phyloP scores from a whole-genome alignment of 2,113 vertebrate genomes.

The Castor canadensis region DNA sequence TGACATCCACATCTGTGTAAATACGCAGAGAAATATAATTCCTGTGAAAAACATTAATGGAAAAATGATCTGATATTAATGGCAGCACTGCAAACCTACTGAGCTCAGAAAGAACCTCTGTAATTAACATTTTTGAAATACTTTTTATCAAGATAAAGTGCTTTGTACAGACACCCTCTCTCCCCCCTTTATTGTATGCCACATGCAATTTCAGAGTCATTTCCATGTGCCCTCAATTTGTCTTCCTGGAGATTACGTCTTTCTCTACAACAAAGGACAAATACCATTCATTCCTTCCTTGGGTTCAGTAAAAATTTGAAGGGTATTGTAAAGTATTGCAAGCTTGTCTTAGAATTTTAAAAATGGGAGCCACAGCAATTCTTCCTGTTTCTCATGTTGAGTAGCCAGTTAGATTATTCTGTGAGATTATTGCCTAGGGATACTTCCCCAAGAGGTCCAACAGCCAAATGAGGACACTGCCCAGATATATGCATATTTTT shows the following conservation, averaged over 20 bases:
- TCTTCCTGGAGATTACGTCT: not conserved
- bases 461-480: too few relatives aligned
- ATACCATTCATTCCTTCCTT: not conserved
- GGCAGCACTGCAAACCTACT: not conserved
- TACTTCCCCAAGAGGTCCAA: not conserved
- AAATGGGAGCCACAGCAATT: not conserved
- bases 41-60: not conserved
- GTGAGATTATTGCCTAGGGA: accelerated
- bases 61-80: not conserved
- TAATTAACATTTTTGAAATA: not conserved
- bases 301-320: not conserved
- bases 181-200: not conserved
- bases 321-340: not conserved
- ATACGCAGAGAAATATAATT: not conserved
- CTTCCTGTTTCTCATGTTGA: not conserved
- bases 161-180: not conserved
- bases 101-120: not conserved
- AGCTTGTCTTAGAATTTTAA: not conserved
- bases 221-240: not conserved
- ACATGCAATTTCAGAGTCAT: not conserved
- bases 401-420: not conserved
- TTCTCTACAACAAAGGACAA: not conserved
- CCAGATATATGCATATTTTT: not conserved
- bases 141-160: not conserved
- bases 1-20: not conserved